Evolutionary conservation across 2,888 invertebrate genomes (phyloP).

Genomic region (Agrochola lychnidis): DNA sequence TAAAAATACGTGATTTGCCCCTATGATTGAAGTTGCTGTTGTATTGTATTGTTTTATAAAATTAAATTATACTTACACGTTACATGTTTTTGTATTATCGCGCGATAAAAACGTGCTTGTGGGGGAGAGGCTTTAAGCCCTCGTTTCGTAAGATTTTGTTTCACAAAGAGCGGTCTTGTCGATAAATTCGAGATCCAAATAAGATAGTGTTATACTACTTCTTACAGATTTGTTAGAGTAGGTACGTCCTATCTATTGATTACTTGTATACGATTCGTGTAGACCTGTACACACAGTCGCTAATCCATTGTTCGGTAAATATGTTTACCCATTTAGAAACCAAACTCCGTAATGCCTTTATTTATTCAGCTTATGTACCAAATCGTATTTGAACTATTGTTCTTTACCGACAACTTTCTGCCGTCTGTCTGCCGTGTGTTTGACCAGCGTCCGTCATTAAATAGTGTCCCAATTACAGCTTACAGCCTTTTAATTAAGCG

Average conservation of each 20-base stretch:
- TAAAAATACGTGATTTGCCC: background rate
- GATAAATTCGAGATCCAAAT: background rate
- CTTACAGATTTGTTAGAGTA: slow-evolving; percentile 2
- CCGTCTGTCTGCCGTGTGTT: slow-evolving; percentile 1
- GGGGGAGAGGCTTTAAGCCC: too few species aligned
- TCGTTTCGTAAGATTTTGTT: background rate
- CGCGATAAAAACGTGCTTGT: too few species aligned
- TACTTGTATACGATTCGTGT: slow-evolving; percentile 7
- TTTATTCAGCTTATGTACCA: slow-evolving; percentile 17
- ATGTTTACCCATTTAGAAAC: slow-evolving; percentile 22
- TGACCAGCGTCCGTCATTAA: slow-evolving; percentile 61
- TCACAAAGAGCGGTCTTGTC: background rate
- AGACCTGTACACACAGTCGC: slow-evolving; percentile 1
- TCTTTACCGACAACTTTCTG: slow-evolving; percentile 13
- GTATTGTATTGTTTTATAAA: background rate
- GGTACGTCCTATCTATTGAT: slow-evolving; percentile 19
- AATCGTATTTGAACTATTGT: slow-evolving; percentile 25
- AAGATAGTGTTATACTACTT: background rate
- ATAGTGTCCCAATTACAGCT: slow-evolving; percentile 66
- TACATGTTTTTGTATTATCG: too few species aligned
- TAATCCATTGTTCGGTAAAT: slow-evolving; percentile 30
- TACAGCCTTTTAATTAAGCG: slow-evolving; percentile 68
- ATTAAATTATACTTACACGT: too few species aligned
- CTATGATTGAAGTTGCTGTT: background rate
- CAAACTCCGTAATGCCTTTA: slow-evolving; percentile 12